Evolutionary conservation across 2,888 invertebrate species (phyloP), one percentile per base, ranked within the genome.

Genomic region (Oligia fasciuncula): DNA sequence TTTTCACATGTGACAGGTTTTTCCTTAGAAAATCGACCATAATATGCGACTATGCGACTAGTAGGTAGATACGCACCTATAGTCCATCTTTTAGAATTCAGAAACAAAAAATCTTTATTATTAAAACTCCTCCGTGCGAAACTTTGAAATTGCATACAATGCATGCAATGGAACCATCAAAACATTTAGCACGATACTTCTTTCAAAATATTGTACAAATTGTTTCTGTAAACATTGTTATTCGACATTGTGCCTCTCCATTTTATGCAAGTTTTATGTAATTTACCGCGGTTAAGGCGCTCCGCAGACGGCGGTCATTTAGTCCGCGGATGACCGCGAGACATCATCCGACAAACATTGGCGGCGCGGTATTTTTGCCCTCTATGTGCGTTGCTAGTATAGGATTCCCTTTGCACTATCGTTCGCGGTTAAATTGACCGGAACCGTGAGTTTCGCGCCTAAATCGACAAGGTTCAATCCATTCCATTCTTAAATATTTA

Each of bases 191-290:
- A 54, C 19, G 6, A 23, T 35, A 51, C 63, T 62, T 62, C 71
- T 74, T 70, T 70, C 72, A 75, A 75, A 75, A 68, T 17, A 17
- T 29, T 63, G 54, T 49, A 51, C 70, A 67, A 85, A 76, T 76
- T 81, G 29, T 17, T 66, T 76, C n/a, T 70, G 46, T 81, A 70
- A 85, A 67, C 60, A 62, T 75, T 57, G 9, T 40, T 57, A n/a
- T 70, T 75, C 46, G 77, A 51, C 85, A 88, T 86, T 85, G 80
- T 77, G 70, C 57, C 19, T 77, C 73, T 73, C 19, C 35, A 54
- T 73, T 77, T 80, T 80, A 60, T 43, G 60, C 19, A 75, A 81
- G 40, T 63, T 70, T 68, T 60, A 46, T 46, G n/a, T 68, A 51
- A 81, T 71, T 71, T 68, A 66, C n/a, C 71, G 40, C 13, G 66